These are phyloP conservation scores for Sinella curviseta DNA, from an alignment of 1,140 invertebrate species.

Conservation along the genomic window DNA sequence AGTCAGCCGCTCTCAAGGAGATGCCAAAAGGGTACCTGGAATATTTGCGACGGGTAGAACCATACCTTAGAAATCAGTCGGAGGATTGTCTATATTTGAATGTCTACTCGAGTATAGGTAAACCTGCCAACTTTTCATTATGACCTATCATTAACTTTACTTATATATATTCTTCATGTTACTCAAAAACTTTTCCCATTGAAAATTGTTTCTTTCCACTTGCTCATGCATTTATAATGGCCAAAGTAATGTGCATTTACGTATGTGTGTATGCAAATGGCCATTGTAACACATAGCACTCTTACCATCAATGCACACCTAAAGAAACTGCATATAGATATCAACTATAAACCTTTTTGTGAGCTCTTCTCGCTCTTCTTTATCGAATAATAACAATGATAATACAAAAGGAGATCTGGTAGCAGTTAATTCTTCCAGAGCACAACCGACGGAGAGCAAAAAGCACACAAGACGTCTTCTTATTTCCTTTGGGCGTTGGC, in stretches of 20 bases:
- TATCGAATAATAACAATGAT: background rate
- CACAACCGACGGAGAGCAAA: no score
- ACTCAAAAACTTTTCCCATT: slow-evolving; percentile 18
- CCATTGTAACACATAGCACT: no score
- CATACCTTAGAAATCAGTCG: slow-evolving; percentile 73
- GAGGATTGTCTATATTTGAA: slow-evolving; percentile 94
- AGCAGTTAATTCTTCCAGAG: background rate
- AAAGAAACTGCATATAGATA: background rate
- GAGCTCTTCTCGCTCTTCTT: no score
- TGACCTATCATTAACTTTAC: slow-evolving; percentile 13
- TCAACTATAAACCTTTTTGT: no score
- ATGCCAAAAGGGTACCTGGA: slow-evolving; percentile 67
- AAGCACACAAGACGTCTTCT: background rate
- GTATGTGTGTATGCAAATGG: no score
- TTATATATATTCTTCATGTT: background rate
- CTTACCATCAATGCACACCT: no score
- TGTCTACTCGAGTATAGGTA: slow-evolving; percentile 90
- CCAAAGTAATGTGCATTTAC: no score
- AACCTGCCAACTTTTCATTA: slow-evolving; percentile 54
- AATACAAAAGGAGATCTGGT: slow-evolving; percentile 6
- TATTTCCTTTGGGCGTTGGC: slow-evolving; percentile 8
- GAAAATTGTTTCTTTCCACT: slow-evolving; percentile 20
- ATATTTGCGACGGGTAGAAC: slow-evolving; percentile 68
- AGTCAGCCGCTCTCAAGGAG: slow-evolving; percentile 56
- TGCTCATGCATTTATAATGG: background rate